Evolutionary conservation across 2,797 vertebrate genomes (phyloP), one percentile per base, ranked within the genome.

Genomic region (Peromyscus aztecus): DNA sequence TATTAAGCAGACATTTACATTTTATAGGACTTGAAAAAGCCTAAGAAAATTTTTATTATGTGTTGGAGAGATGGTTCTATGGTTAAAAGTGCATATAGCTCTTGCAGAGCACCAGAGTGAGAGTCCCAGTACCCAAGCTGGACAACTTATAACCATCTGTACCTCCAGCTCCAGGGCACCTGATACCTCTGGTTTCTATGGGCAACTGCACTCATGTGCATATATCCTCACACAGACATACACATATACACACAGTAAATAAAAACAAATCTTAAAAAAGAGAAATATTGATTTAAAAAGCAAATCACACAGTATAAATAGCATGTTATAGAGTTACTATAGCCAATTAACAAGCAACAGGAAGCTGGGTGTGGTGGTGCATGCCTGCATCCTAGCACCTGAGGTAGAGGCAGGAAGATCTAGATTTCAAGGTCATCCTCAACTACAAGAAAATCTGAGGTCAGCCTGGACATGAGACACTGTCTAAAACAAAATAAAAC

Each of bases 11-110:
- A 29, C 23, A 92, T 65, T 31, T 85, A 89, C 19, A 77, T 85
- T 92, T 80, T 90, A 78, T 0, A 89, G 71, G 23, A 92, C 23
- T 76, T 90, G 27, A 14, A 84, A 94, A 93, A 65, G 6, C 4
- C 78, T 3, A 93, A 94, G 78, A 89, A 96, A 96, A 89, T 83
- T 69, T 90, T 71, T 75, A 84, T 61, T 80, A n/a, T 24, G 19
- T 61, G 19, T 29, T 85, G 31, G 43, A 85, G 61, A 67, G 37
- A 67, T 65, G 61, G 10, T 23, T 46, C 61, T 13, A 24, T 34
- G 29, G 10, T 46, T 85, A 67, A 49, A 49, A 85, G 61, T 24
- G 11, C 83, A 85, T 46, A 67, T 6, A 14, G 40, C 43, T 85
- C 29, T 67, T 14, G 9, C 19, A n/a, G 61, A 85, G 27, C 21